phyloP scores from a whole-genome alignment of 2,797 vertebrate genomes.

The Sorex maritimensis region DNA sequence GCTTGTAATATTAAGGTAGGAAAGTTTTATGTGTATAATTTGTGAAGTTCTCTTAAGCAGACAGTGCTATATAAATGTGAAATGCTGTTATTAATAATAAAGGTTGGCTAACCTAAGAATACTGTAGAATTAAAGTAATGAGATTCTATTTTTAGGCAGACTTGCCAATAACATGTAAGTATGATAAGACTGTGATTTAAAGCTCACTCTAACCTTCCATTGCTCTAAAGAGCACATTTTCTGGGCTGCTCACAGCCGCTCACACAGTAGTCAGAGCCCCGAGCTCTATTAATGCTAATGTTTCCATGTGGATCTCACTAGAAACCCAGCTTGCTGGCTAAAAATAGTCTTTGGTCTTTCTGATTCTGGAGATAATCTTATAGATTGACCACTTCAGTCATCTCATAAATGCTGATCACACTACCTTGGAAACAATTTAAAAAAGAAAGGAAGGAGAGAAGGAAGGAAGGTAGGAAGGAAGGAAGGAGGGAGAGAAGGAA shows the following conservation, averaged over 20 bases:
- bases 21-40: constrained; percentile 86
- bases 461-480: not conserved
- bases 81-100: constrained; percentile 88
- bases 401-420: not conserved
- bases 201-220: constrained; percentile 80
- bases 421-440: constrained; percentile 44
- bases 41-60: constrained; percentile 87
- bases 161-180: constrained; percentile 87
- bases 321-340: constrained; percentile 58
- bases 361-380: not conserved
- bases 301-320: not conserved
- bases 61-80: constrained; percentile 87
- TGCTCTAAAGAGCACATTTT: constrained; percentile 81
- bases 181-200: constrained; percentile 86
- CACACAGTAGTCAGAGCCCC: constrained; percentile 40
- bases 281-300: constrained; percentile 79
- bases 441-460: not conserved
- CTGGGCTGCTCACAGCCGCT: constrained; percentile 48
- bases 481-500: not conserved
- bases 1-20: constrained; percentile 80
- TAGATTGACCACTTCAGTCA: not conserved
- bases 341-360: constrained; percentile 68
- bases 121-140: constrained; percentile 88
- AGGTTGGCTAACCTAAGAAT: constrained; percentile 86
- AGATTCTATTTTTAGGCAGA: constrained; percentile 87